Percentiles rank a stretch among this genome's conserved stretches.
Evolutionary conservation across 2,888 invertebrate species (phyloP).

Genomic region (Ferdinandea cuprea): DNA sequence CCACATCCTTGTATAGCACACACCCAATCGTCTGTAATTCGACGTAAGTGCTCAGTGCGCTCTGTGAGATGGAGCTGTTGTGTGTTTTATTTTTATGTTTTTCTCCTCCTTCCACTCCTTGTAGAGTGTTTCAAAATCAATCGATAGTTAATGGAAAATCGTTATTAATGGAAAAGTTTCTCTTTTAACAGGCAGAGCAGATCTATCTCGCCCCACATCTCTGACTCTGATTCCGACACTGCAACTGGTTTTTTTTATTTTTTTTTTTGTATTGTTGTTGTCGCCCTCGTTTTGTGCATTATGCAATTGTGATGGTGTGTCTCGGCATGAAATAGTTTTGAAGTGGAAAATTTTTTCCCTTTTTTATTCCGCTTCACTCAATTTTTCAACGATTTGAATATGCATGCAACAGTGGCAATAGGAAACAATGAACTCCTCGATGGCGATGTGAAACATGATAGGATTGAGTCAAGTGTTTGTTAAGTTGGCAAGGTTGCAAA

Average conservation of each 20-base stretch:
- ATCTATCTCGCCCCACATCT: constrained; percentile 4
- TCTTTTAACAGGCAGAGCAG: constrained; percentile 47
- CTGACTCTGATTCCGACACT: neutral
- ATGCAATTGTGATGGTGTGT: constrained; percentile 60
- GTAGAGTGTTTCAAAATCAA: constrained; percentile 80
- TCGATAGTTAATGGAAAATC: constrained; percentile 83
- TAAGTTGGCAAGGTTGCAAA: constrained; percentile 56
- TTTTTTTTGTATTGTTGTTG: constrained; percentile 17
- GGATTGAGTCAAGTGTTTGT: constrained; percentile 72
- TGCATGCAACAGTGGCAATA: constrained; percentile 54
- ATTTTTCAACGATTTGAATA: constrained; percentile 63
- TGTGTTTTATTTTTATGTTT: constrained; percentile 10
- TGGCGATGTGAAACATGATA: constrained; percentile 68
- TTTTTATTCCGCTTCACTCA: constrained; percentile 50
- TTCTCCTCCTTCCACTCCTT: constrained; percentile 13
- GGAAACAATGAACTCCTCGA: constrained; percentile 52
- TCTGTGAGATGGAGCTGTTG: constrained; percentile 14
- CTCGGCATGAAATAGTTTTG: constrained; percentile 56
- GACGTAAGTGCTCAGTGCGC: constrained; percentile 48
- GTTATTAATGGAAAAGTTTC: constrained; percentile 83
- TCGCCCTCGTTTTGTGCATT: constrained; percentile 36
- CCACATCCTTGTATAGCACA: constrained; percentile 35
- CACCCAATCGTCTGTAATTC: constrained; percentile 62
- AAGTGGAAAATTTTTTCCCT: constrained; percentile 57
- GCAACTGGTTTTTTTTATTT: too few species aligned